These are phyloP conservation scores for Centroberyx gerrardi DNA, from an alignment of 2,797 vertebrate genomes.

Conservation along the genomic window DNA sequence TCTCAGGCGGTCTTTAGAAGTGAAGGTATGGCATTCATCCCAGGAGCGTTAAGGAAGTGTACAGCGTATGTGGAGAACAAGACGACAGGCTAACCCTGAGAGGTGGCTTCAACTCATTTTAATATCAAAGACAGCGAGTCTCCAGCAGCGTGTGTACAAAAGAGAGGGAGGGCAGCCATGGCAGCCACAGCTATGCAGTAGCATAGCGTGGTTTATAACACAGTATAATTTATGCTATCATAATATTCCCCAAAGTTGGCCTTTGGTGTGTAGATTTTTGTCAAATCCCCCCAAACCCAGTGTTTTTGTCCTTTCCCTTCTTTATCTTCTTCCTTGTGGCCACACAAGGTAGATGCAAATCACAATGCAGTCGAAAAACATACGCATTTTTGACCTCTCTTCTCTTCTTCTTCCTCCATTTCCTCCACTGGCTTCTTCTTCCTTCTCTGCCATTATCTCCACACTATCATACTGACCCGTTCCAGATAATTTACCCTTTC, in stretches of 20 bases:
- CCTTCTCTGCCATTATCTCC: constrained; percentile 1
- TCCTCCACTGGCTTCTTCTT: neutral
- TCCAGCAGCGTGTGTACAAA: constrained; percentile 22
- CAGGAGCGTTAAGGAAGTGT: constrained; percentile 31
- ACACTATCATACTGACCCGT: constrained; percentile 15
- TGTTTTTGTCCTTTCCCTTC: too few species aligned
- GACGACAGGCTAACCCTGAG: constrained; percentile 19
- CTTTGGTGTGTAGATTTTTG: too few species aligned
- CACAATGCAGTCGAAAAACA: too few species aligned
- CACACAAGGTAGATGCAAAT: too few species aligned
- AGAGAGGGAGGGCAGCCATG: constrained; percentile 8
- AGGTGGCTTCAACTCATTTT: constrained; percentile 36
- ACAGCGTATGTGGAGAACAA: constrained; percentile 24
- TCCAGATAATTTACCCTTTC: constrained; percentile 8
- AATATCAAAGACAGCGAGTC: constrained; percentile 39
- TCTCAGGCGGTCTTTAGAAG: constrained; percentile 26
- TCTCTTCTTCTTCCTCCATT: neutral
- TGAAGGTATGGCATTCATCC: constrained; percentile 31
- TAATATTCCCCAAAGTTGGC: neutral
- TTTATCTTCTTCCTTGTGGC: too few species aligned
- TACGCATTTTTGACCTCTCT: too few species aligned
- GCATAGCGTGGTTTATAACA: neutral
- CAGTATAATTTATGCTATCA: neutral
- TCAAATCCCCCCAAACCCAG: too few species aligned
- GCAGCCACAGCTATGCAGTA: neutral